phyloP scores from a whole-genome alignment of 2,113 vertebrate genomes.

The Oncorhynchus keta region DNA sequence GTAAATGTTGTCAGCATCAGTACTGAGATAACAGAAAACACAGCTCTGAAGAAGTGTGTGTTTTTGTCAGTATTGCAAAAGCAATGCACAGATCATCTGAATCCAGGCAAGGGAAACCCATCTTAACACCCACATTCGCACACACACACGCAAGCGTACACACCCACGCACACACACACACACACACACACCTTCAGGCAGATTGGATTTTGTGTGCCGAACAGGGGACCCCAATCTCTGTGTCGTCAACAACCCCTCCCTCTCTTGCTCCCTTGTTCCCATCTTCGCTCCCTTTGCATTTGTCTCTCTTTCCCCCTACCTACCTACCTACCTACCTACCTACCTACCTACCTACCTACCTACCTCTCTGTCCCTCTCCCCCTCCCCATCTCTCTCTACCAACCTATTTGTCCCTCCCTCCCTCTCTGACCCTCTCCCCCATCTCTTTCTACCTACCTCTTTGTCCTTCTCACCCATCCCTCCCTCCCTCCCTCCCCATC shows the following conservation, averaged over 20 bases:
- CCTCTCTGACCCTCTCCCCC: too few species aligned
- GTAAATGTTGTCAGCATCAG: not conserved
- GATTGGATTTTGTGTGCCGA: not conserved
- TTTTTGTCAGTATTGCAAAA: not conserved
- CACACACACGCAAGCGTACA: not conserved
- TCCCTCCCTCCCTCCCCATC: not conserved
- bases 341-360: too few species aligned
- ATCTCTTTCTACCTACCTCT: not conserved
- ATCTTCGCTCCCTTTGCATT: not conserved
- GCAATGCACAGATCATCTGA: constrained; percentile 10
- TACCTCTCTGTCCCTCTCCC: too few species aligned
- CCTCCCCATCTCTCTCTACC: not conserved
- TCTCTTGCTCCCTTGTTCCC: not conserved
- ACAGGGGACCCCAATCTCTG: constrained; percentile 30
- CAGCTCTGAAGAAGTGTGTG: not conserved
- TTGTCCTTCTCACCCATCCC: not conserved
- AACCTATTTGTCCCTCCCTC: too few species aligned
- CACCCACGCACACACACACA: not conserved
- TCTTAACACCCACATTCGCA: not conserved
- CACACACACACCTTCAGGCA: not conserved
- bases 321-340: too few species aligned
- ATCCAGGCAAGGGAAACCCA: constrained; percentile 5
- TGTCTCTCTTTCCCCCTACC: too few species aligned
- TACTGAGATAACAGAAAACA: not conserved
- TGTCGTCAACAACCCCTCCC: not conserved